Base-by-base conservation (phyloP, 1,140 invertebrate genomes). In the Lepidotrigona ventralis region DNA sequence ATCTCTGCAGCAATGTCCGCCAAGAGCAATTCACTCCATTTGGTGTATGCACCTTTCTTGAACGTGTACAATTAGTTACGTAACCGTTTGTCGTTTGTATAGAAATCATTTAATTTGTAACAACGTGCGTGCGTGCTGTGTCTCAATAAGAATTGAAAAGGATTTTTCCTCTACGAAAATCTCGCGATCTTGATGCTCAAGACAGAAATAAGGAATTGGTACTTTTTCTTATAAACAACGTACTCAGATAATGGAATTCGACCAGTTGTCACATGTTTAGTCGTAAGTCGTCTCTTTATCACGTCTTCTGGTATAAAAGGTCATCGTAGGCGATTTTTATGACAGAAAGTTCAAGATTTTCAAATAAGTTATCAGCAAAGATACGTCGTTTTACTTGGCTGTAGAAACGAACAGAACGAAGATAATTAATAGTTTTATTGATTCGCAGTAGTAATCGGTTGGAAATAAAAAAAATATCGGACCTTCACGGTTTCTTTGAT, bases 311-410 rank as follows among this genome's bases (percentile, higher is more conserved):
- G 46, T 58, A 56, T 12, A 26, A 19, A 66, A 26, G 84, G 78
- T 89, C 88, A 89, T 89, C 87, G 6, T 19, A 53, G 8, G 51
- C 21, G 76, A 83, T 86, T 53, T 46, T 15, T 51, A 29, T 15
- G 83, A 29, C 64, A 56, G 69, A 79, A 66, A 80, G 73, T 79
- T 88, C 26, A 70, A 56, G 69, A 64, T 56, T 23, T 51, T 33
- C 29, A 58, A 69, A 23, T 23, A 60, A 60, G 79, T 87, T 87
- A 79, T 87, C 82, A n/a, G 5, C 39, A 1, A 21, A 26, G 21
- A 39, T 23, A 33, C 33, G 53, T 29, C 12, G 46, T 58, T 71
- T 60, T 29, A 17, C 29, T 46, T 39, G 46, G 21, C 33, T 46
- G 29, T 83, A 51, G 39, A 19, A 64, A 64, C 19, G 11, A 11